Base-by-base conservation (phyloP, 2,797 vertebrate genomes). In the Clarias laeviceps region DNA sequence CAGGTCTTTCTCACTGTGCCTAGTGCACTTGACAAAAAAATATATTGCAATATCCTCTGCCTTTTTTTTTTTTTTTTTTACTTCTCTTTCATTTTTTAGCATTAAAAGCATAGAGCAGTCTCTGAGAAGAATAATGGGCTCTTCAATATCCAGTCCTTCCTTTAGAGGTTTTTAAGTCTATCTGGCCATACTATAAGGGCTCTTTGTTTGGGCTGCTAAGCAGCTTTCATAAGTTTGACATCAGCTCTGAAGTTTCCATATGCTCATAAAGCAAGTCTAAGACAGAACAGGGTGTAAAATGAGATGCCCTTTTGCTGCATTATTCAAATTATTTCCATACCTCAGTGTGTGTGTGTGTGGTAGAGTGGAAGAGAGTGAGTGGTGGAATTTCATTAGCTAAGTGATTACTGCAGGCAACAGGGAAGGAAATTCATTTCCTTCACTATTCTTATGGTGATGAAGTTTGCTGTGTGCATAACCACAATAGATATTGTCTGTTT, bases 291-390 rank as follows among this genome's bases (percentile, higher is more conserved):
- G 57, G 69, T 32, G 69, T 82, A 82, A 85, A 82, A 76, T 68
- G 61, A 85, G 29, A 45, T 76, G 70, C 17, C 45, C 70, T 82
- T 82, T 62, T 76, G 24, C 29, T 24, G 15, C 50, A 81, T 82
- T 82, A 81, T 50, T 85, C 68, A 73, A 22, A 82, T 85, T 81
- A 85, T 85, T 85, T 66, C 59, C 84, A 85, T 85, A 81, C 84
- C 45, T 86, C 32, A 66, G 37, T 12, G 45, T 72, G 68, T 70
- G 68, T 82, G 70, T 65, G 20, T 76, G 40, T 74, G 72, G 50
- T 27, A 72, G 34, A 72, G 32, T 27, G 68, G 45, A n/a, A 72
- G 20, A 70, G 80, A 62, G 34, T n/a, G 45, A 57, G 34, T 64
- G 56, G 82, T 27, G 85, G 88, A 83, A 81, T 87, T 86, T 86